Percentiles rank a stretch among this genome's conserved stretches.
phyloP scores from a whole-genome alignment of 2,888 invertebrate genomes.

The Phymatocera aterrima region DNA sequence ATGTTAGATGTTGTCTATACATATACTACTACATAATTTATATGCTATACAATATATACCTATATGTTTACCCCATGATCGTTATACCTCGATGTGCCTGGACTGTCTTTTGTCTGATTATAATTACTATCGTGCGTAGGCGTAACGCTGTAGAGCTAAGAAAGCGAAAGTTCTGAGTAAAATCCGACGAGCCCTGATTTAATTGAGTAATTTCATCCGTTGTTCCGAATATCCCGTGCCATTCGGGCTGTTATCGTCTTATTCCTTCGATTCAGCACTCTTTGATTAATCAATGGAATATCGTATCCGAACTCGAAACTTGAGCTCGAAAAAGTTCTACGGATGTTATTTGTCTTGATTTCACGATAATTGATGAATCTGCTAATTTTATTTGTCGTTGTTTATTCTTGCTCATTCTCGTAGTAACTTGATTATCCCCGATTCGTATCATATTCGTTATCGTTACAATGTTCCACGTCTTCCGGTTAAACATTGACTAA shows the following conservation, averaged over 20 bases:
- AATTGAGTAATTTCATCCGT: constrained; percentile 28
- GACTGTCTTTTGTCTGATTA: constrained; percentile 32
- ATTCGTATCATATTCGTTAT: no score
- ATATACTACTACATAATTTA: background rate
- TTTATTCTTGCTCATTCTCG: no score
- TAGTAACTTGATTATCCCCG: no score
- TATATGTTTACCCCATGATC: background rate
- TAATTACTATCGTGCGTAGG: constrained; percentile 28
- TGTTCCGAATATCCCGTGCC: background rate
- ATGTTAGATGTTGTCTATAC: constrained; percentile 44
- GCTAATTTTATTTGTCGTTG: background rate
- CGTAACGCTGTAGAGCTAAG: background rate
- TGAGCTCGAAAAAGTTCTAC: background rate
- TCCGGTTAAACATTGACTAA: no score
- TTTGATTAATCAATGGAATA: background rate
- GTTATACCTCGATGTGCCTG: constrained; percentile 43
- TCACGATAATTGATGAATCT: constrained; percentile 21
- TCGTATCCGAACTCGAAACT: background rate
- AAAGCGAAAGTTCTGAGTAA: background rate
- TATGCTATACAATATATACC: background rate
- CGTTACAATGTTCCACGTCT: no score
- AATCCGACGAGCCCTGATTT: background rate
- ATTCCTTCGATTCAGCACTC: background rate
- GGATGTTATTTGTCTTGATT: constrained; percentile 1
- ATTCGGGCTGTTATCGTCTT: constrained; percentile 5